Evolutionary conservation across 2,113 vertebrate species (phyloP).

Genomic region (Cricetomys ansorgei): DNA sequence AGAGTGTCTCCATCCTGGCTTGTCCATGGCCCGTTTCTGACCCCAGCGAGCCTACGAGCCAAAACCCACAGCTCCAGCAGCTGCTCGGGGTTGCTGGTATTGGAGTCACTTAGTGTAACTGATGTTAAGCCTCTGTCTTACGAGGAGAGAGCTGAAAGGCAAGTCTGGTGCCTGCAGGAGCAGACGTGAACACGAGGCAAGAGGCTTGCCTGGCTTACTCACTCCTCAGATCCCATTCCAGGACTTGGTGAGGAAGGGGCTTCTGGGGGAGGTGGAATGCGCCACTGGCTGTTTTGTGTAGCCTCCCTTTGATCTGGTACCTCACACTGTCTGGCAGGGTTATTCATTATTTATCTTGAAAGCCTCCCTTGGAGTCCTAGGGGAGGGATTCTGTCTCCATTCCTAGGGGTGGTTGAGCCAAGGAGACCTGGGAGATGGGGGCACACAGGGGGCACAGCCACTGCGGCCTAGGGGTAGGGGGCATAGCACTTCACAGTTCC

Average conservation of each 20-base stretch:
- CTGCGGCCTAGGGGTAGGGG: neutral
- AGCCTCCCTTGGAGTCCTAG: constrained; percentile 76
- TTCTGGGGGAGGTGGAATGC: constrained; percentile 55
- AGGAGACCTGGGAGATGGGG: neutral
- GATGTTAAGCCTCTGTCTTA: constrained; percentile 57
- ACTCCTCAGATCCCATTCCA: fast-evolving
- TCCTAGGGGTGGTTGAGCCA: constrained; percentile 66
- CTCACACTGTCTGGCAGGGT: constrained; percentile 45
- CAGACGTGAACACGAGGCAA: neutral
- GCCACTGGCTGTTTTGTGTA: constrained; percentile 42
- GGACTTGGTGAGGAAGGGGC: neutral
- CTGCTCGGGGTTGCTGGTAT: constrained; percentile 70
- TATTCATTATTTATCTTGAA: constrained; percentile 85
- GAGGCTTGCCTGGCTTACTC: neutral
- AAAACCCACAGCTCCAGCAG: constrained; percentile 61
- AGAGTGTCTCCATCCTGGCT: neutral
- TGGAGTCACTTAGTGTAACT: constrained; percentile 60
- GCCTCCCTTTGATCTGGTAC: constrained; percentile 56
- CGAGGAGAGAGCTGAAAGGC: constrained; percentile 54
- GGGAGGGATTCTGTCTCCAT: constrained; percentile 76
- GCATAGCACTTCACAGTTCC: fast-evolving
- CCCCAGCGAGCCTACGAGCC: neutral
- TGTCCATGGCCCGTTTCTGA: neutral
- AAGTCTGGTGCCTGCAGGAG: constrained; percentile 40
- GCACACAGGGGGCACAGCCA: neutral